Percentiles rank a stretch among this genome's conserved stretches.
Conservation (phyloP, 2,888 invertebrate genomes). For the Rhagium mordax region DNA sequence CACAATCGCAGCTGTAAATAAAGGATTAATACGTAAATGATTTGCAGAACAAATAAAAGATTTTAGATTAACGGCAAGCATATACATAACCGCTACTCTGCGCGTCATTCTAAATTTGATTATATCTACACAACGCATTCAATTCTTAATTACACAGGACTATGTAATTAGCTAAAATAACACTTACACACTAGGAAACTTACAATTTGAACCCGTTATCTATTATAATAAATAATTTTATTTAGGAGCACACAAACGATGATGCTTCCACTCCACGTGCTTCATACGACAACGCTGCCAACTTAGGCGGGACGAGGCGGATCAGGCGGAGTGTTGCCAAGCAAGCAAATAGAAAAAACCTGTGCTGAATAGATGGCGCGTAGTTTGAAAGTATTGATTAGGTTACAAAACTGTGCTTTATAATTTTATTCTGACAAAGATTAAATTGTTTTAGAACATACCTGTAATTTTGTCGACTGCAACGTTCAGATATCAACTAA, state of each 20-base stretch:
- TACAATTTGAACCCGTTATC: slow-evolving; percentile 28
- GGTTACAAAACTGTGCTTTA: not conserved
- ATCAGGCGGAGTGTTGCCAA: slow-evolving; percentile 1
- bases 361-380: slow-evolving; percentile 24
- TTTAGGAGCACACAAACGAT: slow-evolving; percentile 47
- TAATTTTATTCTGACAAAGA: not conserved
- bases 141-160: not conserved
- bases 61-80: slow-evolving; percentile 12
- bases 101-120: slow-evolving; percentile 19
- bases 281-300: slow-evolving; percentile 65
- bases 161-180: not conserved
- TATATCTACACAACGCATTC: not conserved
- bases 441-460: slow-evolving; percentile 18
- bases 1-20: slow-evolving; percentile 9
- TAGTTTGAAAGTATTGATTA: slow-evolving; percentile 36
- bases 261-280: slow-evolving; percentile 64
- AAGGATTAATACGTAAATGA: slow-evolving; percentile 4
- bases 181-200: slow-evolving; percentile 4
- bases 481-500: slow-evolving; percentile 20
- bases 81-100: slow-evolving; percentile 38
- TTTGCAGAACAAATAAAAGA: slow-evolving; percentile 15
- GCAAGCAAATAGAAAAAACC: slow-evolving; percentile 7
- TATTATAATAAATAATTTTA: slow-evolving; percentile 20
- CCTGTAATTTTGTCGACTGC: slow-evolving; percentile 23
- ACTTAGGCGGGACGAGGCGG: slow-evolving; percentile 49